These are phyloP conservation scores for Frankliniella fusca DNA, from an alignment of 2,888 invertebrate genomes.

Conservation along the genomic window DNA sequence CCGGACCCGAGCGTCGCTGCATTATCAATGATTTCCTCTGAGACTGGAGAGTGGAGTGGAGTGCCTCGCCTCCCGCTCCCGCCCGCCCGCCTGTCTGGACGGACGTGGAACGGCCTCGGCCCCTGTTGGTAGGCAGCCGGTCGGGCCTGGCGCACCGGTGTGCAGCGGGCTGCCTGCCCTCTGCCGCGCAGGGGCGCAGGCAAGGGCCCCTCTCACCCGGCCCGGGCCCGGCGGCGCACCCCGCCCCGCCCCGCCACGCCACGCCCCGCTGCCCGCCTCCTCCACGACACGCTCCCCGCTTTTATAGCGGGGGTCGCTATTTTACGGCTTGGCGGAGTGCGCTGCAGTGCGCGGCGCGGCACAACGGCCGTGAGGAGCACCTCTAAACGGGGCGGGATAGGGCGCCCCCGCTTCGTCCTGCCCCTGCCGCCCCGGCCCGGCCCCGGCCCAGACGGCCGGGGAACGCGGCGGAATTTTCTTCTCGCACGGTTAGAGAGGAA, in stretches of 20 bases:
- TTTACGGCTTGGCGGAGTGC: no score
- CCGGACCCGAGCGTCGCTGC: conserved; percentile 45
- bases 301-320: no score
- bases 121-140: background rate
- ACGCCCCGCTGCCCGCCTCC: no score
- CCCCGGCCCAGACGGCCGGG: no score
- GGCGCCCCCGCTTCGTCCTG: background rate
- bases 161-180: background rate
- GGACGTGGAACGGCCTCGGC: background rate
- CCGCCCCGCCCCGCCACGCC: background rate
- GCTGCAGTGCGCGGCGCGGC: no score
- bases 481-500: no score
- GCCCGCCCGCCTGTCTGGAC: background rate
- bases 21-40: conserved; percentile 74
- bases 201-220: background rate
- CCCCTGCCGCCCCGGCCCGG: background rate
- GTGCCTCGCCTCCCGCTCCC: background rate
- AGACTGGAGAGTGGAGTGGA: conserved; percentile 48
- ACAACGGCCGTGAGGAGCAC: no score
- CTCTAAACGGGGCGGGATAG: background rate
- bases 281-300: no score
- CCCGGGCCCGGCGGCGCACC: background rate
- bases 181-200: background rate
- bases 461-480: no score
- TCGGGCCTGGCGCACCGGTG: background rate